Percentiles rank a stretch among this genome's conserved stretches.
phyloP scores from a whole-genome alignment of 2,888 invertebrate genomes.

The Helleia helle region DNA sequence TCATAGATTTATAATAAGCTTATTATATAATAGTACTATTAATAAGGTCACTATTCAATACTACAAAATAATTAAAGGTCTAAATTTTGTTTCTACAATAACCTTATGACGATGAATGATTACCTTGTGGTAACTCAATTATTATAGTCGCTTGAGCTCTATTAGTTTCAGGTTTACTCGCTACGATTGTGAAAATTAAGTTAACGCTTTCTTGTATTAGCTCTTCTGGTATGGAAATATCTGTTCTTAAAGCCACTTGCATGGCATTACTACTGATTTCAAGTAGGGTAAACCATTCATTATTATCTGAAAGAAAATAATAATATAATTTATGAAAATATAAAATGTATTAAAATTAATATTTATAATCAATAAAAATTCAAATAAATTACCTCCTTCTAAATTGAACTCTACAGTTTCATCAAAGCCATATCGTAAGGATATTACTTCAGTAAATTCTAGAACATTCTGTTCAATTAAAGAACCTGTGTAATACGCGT shows the following conservation, averaged over 20 bases:
- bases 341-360: too few relatives aligned
- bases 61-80: too few relatives aligned
- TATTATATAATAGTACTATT: too few relatives aligned
- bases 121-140: conserved; percentile 34
- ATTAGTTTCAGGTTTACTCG: conserved; percentile 19
- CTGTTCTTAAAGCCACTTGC: conserved; percentile 13
- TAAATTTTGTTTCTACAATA: too few relatives aligned
- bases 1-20: too few relatives aligned
- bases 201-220: conserved; percentile 20
- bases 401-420: conserved; percentile 31
- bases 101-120: too few relatives aligned
- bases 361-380: too few relatives aligned
- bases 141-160: conserved; percentile 29
- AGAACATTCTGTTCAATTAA: conserved; percentile 29
- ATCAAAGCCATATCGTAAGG: conserved; percentile 33
- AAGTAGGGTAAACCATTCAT: conserved; percentile 19
- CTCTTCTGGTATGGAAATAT: conserved; percentile 18
- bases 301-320: conserved; percentile 21
- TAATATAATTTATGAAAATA: too few relatives aligned
- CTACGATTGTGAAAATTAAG: conserved; percentile 22
- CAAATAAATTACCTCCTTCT: conserved; percentile 39
- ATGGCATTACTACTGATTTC: conserved; percentile 14
- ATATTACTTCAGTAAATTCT: conserved; percentile 29
- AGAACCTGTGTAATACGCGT: conserved; percentile 35
- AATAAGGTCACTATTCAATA: too few relatives aligned